A percentile compares a stretch with the other conserved stretches of the same genome.
phyloP scores from a whole-genome alignment of 2,888 invertebrate species.

The Notocelia uddmanniana region DNA sequence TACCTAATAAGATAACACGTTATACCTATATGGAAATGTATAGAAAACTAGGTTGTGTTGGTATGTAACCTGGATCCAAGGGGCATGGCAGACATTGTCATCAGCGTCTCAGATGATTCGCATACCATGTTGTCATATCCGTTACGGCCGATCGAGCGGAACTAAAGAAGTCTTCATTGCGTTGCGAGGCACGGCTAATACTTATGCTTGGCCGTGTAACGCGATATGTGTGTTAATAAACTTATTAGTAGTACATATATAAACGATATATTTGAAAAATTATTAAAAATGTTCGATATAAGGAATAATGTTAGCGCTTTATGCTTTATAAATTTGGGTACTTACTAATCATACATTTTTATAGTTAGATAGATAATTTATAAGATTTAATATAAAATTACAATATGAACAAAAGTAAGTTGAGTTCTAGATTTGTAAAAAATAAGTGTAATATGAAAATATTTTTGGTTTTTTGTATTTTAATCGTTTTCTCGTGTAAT shows the following conservation, averaged over 20 bases:
- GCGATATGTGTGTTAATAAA: slow-evolving; percentile 37
- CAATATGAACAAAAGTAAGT: too few species aligned
- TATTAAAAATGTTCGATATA: background rate
- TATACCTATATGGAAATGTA: background rate
- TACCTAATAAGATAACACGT: too few species aligned
- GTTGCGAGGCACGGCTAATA: slow-evolving; percentile 44
- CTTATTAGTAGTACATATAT: slow-evolving; percentile 1
- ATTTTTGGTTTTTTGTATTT: background rate
- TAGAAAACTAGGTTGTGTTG: slow-evolving; percentile 1
- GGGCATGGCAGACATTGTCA: slow-evolving; percentile 44
- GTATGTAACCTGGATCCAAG: slow-evolving; percentile 29
- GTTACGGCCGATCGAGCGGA: slow-evolving; percentile 60
- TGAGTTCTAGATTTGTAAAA: too few species aligned
- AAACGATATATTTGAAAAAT: background rate
- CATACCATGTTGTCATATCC: slow-evolving; percentile 62
- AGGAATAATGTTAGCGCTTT: background rate
- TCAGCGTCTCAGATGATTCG: slow-evolving; percentile 47
- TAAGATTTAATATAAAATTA: too few species aligned
- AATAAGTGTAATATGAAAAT: background rate
- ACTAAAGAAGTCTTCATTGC: slow-evolving; percentile 59
- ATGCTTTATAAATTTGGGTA: background rate
- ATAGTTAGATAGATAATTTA: background rate
- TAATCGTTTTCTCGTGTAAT: background rate
- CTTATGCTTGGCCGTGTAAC: slow-evolving; percentile 20
- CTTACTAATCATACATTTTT: background rate